Conservation (phyloP, 2,113 vertebrate genomes). For the Alosa alosa region DNA sequence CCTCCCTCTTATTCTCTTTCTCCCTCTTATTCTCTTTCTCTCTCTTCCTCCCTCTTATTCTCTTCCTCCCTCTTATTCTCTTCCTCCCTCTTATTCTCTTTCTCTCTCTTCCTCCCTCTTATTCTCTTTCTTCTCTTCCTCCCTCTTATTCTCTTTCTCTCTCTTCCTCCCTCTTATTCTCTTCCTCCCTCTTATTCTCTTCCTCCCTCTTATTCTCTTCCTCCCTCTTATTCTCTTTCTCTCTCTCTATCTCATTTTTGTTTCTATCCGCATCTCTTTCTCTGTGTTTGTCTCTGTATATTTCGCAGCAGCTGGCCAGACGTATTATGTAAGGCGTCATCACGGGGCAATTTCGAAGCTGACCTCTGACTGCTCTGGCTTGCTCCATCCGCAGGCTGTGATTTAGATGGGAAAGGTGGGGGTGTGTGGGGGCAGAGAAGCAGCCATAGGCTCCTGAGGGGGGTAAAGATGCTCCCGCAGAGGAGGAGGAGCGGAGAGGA, state of each 20-base stretch:
- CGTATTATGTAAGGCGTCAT: conserved; percentile 27
- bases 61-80: not conserved
- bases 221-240: not conserved
- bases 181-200: not conserved
- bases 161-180: not conserved
- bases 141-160: too few species aligned
- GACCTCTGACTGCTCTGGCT: conserved; percentile 22
- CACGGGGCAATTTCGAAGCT: conserved; percentile 24
- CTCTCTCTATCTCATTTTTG: not conserved
- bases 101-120: not conserved
- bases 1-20: too few species aligned
- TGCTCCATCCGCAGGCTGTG: conserved; percentile 18
- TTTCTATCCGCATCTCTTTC: not conserved
- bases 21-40: not conserved
- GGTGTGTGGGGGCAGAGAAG: not conserved
- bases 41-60: not conserved
- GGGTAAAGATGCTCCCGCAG: not conserved
- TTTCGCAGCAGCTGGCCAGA: not conserved
- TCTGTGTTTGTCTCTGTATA: not conserved
- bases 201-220: not conserved
- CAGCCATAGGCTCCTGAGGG: not conserved
- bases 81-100: not conserved
- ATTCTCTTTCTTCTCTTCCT: not conserved
- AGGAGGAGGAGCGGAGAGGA: not conserved
- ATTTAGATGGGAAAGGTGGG: conserved; percentile 2